Percentiles rank a stretch among this genome's conserved stretches.
phyloP scores from a whole-genome alignment of 2,888 invertebrate species.

The Drosophila sordidula region DNA sequence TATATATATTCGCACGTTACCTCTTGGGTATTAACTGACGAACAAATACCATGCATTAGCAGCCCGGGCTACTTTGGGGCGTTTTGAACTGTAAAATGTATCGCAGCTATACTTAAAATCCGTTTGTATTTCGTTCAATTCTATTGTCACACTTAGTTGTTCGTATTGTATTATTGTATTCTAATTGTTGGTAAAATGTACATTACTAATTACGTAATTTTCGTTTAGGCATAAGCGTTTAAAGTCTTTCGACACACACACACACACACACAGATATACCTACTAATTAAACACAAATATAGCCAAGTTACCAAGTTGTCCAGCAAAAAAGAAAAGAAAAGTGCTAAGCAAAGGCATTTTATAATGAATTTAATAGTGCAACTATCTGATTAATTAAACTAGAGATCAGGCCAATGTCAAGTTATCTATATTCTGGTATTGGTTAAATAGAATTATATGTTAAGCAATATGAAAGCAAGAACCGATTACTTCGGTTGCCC shows the following conservation, averaged over 20 bases:
- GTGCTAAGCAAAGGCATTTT: constrained; percentile 31
- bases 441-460: constrained; percentile 19
- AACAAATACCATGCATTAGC: constrained; percentile 31
- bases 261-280: constrained; percentile 6
- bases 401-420: constrained; percentile 8
- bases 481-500: background rate
- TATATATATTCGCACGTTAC: constrained; percentile 61
- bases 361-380: constrained; percentile 43
- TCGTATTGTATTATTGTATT: constrained; percentile 52
- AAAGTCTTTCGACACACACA: constrained; percentile 13
- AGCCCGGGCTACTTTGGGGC: constrained; percentile 28
- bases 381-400: constrained; percentile 19
- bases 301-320: constrained; percentile 48
- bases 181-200: constrained; percentile 62
- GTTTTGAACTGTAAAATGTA: constrained; percentile 36
- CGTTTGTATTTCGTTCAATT: constrained; percentile 48
- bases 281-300: constrained; percentile 31
- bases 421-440: constrained; percentile 18
- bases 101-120: constrained; percentile 44
- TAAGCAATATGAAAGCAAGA: constrained; percentile 6
- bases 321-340: constrained; percentile 10
- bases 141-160: constrained; percentile 58
- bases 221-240: constrained; percentile 50
- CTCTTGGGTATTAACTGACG: constrained; percentile 55
- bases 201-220: constrained; percentile 55